A percentile compares a stretch with the other conserved stretches of the same genome.
Evolutionary conservation across 1,140 invertebrate genomes (phyloP).

Genomic region (Brachionus plicatilis): DNA sequence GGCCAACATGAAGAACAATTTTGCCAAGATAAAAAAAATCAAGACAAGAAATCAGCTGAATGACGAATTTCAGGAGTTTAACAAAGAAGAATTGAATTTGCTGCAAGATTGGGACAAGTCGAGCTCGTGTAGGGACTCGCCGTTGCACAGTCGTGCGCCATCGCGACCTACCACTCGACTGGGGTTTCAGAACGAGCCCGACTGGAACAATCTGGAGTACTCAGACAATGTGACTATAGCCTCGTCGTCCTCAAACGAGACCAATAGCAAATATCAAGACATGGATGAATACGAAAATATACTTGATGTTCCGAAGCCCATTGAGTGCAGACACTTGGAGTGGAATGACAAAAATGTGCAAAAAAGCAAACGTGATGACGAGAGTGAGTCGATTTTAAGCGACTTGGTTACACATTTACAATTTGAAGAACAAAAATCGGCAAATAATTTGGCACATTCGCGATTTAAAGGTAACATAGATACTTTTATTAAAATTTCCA

Average conservation of each 20-base stretch:
- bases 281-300: conserved; percentile 5
- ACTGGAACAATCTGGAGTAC: conserved; percentile 15
- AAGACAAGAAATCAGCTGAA: not conserved
- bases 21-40: conserved; percentile 10
- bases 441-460: not conserved
- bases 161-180: not conserved
- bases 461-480: conserved; percentile 16
- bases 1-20: conserved; percentile 18
- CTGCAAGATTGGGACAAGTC: not conserved
- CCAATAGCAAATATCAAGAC: not conserved
- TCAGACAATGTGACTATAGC: conserved; percentile 11
- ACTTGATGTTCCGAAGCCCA: not conserved
- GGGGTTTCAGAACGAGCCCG: not conserved
- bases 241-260: not conserved
- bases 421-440: not conserved
- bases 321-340: not conserved
- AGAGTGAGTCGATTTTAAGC: not conserved
- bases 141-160: not conserved
- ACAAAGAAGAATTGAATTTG: not conserved
- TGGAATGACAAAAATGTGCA: not conserved
- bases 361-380: not conserved
- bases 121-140: not conserved
- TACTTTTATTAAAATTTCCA: not conserved
- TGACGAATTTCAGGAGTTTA: not conserved
- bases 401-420: not conserved